Percentiles rank a stretch among this genome's conserved stretches.
Evolutionary conservation across 1,140 invertebrate species (phyloP).

Genomic region (Lordiphosa mommai): DNA sequence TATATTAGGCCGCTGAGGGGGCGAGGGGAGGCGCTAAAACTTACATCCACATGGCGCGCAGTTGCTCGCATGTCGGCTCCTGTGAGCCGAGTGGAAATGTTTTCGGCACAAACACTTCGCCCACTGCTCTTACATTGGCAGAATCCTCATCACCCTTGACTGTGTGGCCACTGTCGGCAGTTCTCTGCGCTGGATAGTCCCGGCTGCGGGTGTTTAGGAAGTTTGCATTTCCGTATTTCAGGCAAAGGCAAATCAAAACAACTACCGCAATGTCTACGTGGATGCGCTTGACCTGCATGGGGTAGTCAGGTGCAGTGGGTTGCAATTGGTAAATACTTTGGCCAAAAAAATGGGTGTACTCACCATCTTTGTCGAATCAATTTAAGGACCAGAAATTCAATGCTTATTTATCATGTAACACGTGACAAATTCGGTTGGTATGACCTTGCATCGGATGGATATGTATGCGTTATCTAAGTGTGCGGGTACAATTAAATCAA

Average conservation of each 20-base stretch:
- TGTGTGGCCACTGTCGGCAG: neutral
- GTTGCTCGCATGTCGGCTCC: constrained; percentile 92
- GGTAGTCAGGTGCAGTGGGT: too few species aligned
- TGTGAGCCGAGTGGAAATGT: constrained; percentile 69
- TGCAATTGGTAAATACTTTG: neutral
- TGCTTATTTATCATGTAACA: too few species aligned
- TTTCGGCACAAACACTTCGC: constrained; percentile 71
- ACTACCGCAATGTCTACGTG: neutral
- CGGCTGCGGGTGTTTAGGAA: neutral
- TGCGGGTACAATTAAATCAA: neutral
- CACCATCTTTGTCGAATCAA: neutral
- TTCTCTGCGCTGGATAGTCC: neutral
- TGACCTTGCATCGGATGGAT: neutral
- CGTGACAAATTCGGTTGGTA: too few species aligned
- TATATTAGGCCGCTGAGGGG: neutral
- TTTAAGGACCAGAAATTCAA: too few species aligned
- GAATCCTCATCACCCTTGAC: constrained; percentile 1
- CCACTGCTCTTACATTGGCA: constrained; percentile 8
- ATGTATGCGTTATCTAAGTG: neutral
- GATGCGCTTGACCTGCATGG: neutral
- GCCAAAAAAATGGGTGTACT: neutral
- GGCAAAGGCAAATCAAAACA: neutral
- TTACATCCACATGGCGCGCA: constrained; percentile 93
- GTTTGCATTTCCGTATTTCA: neutral
- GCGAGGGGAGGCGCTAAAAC: neutral